Conservation (phyloP, 1,140 invertebrate species). For the Megalopta genalis region DNA sequence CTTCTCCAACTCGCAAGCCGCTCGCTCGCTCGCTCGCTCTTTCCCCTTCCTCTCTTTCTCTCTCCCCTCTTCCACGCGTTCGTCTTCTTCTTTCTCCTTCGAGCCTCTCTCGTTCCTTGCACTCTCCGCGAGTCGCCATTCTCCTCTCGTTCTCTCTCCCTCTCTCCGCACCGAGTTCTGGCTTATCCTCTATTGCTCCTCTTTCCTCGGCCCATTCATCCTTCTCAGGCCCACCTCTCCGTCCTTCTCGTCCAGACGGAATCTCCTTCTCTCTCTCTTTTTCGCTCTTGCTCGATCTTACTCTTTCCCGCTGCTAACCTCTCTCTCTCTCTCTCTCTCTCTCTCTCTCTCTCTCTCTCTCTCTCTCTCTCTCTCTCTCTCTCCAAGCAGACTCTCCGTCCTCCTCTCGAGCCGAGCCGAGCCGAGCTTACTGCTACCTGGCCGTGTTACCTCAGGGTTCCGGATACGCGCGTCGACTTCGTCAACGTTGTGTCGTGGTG, state of each 20-base stretch:
- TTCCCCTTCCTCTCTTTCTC: background rate
- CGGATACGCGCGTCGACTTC: constrained; percentile 55
- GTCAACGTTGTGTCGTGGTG: constrained; percentile 49
- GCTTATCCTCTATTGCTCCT: constrained; percentile 28
- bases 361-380: no score
- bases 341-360: background rate
- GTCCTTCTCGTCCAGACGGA: constrained; percentile 12
- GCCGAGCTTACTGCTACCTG: constrained; percentile 35
- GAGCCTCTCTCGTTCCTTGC: constrained; percentile 12
- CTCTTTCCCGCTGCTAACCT: no score
- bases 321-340: background rate
- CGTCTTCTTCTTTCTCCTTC: background rate
- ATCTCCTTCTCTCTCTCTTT: background rate
- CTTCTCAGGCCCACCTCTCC: constrained; percentile 29
- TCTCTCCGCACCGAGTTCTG: no score
- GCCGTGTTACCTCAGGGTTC: constrained; percentile 46
- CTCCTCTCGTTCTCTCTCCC: no score
- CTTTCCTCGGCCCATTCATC: constrained; percentile 43
- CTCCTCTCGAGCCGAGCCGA: constrained; percentile 27
- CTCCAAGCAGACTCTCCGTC: background rate
- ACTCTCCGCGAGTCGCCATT: background rate
- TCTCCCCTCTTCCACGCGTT: background rate
- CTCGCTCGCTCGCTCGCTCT: constrained; percentile 36
- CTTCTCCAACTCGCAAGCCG: constrained; percentile 62
- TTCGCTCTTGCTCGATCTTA: no score